Percentiles rank a stretch among this genome's conserved stretches.
Conservation (phyloP, 64 coral and sea anemone species). For the Acropora tenuis region DNA sequence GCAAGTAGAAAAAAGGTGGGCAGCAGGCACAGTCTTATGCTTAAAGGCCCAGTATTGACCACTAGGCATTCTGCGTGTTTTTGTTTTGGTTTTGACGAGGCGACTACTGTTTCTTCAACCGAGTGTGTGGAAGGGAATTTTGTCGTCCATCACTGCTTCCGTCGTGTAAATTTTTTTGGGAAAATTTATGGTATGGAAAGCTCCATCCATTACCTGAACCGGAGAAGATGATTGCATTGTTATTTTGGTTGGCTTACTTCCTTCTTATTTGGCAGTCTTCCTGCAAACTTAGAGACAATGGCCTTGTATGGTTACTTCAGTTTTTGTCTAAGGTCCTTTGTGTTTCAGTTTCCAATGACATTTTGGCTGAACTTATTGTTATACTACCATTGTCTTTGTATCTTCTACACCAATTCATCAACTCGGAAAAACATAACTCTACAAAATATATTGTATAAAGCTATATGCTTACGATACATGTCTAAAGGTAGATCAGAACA, state of each 20-base stretch:
- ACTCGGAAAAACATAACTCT: slow-evolving; percentile 62
- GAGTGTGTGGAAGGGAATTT: no score
- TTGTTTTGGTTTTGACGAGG: no score
- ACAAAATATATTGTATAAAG: slow-evolving; percentile 59
- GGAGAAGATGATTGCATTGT: slow-evolving; percentile 5
- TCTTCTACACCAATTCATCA: slow-evolving; percentile 22
- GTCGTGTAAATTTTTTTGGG: no score
- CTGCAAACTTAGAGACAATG: slow-evolving; percentile 54
- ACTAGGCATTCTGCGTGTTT: no score
- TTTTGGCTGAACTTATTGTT: slow-evolving; percentile 17
- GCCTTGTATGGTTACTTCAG: slow-evolving; percentile 29
- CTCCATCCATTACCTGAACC: not conserved
- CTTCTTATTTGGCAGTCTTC: slow-evolving; percentile 49
- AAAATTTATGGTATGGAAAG: no score
- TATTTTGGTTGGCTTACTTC: slow-evolving; percentile 55
- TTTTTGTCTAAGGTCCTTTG: slow-evolving; percentile 42
- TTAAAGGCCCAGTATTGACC: no score
- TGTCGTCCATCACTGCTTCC: no score
- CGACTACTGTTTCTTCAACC: no score
- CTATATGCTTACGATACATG: slow-evolving; percentile 50
- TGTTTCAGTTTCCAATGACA: slow-evolving; percentile 7
- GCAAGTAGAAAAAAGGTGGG: no score
- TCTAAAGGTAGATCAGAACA: not conserved
- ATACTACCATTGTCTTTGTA: slow-evolving; percentile 50
- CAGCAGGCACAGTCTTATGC: no score